Evolutionary conservation across 2,888 invertebrate genomes (phyloP).

Genomic region (Apamea crenata): DNA sequence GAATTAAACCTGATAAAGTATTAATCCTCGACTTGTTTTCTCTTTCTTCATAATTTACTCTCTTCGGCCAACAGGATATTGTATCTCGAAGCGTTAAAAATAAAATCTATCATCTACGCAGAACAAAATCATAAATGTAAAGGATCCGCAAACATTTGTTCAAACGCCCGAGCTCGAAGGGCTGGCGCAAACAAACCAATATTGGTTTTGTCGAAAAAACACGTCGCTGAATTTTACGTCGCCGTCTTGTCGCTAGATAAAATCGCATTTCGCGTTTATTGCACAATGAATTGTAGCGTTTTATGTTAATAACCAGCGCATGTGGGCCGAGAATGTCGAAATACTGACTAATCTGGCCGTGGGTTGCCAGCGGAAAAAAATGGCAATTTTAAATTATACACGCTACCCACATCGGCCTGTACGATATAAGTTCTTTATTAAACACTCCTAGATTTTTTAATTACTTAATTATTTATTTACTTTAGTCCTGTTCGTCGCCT

Average conservation of each 20-base stretch:
- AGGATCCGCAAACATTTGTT: constrained; percentile 62
- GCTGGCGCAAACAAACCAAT: constrained; percentile 64
- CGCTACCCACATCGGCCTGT: constrained; percentile 84
- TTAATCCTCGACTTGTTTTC: neutral
- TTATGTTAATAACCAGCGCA: constrained; percentile 87
- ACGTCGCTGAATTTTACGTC: constrained; percentile 75
- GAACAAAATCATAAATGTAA: constrained; percentile 60
- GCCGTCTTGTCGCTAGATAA: constrained; percentile 85
- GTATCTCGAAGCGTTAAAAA: constrained; percentile 43
- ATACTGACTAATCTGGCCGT: constrained; percentile 89
- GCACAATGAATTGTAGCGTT: constrained; percentile 88
- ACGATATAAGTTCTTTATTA: constrained; percentile 81
- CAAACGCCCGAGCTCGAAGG: constrained; percentile 56
- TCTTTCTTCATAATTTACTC: neutral
- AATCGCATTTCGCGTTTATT: constrained; percentile 88
- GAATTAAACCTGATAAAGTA: neutral
- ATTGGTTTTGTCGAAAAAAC: constrained; percentile 73
- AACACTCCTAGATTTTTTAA: constrained; percentile 84
- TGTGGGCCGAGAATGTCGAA: constrained; percentile 88
- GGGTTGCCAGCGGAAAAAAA: constrained; percentile 87
- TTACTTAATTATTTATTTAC: constrained; percentile 86
- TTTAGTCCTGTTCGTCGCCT: constrained; percentile 75
- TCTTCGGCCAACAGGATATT: constrained; percentile 36
- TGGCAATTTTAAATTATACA: constrained; percentile 90
- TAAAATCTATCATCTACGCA: constrained; percentile 46